Evolutionary conservation across 2,888 invertebrate genomes (phyloP).

Genomic region (Noctuana brunneofusca): DNA sequence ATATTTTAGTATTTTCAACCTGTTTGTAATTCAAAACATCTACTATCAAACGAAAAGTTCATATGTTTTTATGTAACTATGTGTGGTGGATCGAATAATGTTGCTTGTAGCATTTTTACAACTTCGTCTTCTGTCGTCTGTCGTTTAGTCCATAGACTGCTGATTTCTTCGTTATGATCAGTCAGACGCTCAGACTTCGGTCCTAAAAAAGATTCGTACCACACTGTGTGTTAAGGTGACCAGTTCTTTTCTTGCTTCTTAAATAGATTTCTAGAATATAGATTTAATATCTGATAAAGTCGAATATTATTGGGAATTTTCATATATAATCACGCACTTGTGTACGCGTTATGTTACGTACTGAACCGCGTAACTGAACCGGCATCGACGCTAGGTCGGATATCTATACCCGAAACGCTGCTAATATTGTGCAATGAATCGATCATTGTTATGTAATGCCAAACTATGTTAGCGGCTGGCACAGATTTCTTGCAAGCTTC

Average conservation of each 20-base stretch:
- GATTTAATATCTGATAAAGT: constrained; percentile 10
- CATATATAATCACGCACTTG: constrained; percentile 9
- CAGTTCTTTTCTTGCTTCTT: too few species aligned
- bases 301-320: neutral
- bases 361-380: constrained; percentile 34
- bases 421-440: constrained; percentile 45
- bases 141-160: too few species aligned
- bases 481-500: constrained; percentile 41
- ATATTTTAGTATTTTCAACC: constrained; percentile 31
- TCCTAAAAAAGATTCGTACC: too few species aligned
- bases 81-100: neutral
- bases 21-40: constrained; percentile 27
- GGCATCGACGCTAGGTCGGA: constrained; percentile 33
- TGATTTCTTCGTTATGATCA: too few species aligned
- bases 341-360: constrained; percentile 22
- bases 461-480: constrained; percentile 22
- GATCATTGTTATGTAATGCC: constrained; percentile 42
- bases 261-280: neutral
- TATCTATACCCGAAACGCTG: constrained; percentile 40
- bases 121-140: too few species aligned
- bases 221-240: too few species aligned
- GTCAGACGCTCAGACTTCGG: too few species aligned
- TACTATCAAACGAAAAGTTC: constrained; percentile 23
- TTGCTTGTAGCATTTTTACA: neutral
- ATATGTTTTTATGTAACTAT: constrained; percentile 25